These are phyloP conservation scores for Drosophila neutralis DNA, from an alignment of 2,888 invertebrate genomes.

Conservation along the genomic window DNA sequence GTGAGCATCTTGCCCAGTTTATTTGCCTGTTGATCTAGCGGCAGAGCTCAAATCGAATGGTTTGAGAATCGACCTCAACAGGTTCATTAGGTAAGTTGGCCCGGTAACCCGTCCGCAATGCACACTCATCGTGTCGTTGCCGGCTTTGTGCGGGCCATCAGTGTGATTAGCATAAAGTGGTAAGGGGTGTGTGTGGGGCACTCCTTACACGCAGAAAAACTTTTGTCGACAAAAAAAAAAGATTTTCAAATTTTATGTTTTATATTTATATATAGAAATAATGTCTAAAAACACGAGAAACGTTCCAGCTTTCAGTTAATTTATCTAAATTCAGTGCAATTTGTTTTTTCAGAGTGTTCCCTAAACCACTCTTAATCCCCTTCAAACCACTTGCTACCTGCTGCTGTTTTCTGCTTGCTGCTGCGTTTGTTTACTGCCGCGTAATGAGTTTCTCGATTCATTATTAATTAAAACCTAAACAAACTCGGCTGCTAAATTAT, in stretches of 20 bases:
- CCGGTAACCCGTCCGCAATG: slow-evolving; percentile 49
- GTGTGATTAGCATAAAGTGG: slow-evolving; percentile 64
- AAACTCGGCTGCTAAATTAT: slow-evolving; percentile 74
- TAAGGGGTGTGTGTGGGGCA: background rate
- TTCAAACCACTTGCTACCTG: background rate
- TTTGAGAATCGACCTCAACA: slow-evolving; percentile 66
- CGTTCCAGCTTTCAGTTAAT: no score
- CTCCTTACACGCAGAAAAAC: background rate
- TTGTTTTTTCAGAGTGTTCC: background rate
- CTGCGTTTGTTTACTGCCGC: slow-evolving; percentile 63
- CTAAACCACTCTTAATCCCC: background rate
- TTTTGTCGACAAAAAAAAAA: background rate
- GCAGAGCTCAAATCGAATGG: slow-evolving; percentile 40
- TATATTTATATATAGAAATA: background rate
- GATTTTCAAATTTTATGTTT: background rate
- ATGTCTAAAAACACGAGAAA: background rate
- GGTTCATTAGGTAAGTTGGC: slow-evolving; percentile 76
- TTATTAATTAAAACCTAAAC: slow-evolving; percentile 78
- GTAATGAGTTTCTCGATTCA: slow-evolving; percentile 81
- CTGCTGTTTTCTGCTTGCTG: slow-evolving; percentile 7
- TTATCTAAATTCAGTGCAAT: background rate
- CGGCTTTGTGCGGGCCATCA: slow-evolving; percentile 19
- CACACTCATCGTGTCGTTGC: slow-evolving; percentile 2
- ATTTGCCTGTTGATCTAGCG: slow-evolving; percentile 49
- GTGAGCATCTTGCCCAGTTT: slow-evolving; percentile 37